Evolutionary conservation across 2,888 invertebrate species (phyloP).

Genomic region (Hoplodrina blanda): DNA sequence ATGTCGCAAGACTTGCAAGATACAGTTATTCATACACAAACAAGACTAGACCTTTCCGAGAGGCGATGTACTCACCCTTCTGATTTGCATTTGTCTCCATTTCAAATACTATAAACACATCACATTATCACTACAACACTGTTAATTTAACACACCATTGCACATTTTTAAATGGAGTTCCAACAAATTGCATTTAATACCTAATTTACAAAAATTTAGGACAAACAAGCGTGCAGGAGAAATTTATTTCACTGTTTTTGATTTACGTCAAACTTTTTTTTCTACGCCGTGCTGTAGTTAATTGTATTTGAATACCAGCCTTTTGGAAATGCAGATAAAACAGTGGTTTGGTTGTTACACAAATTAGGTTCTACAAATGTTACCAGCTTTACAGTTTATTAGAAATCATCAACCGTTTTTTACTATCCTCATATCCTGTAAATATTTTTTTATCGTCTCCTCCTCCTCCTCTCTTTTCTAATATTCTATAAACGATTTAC

Average conservation of each 20-base stretch:
- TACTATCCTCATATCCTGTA: too few relatives aligned
- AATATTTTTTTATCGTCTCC: too few relatives aligned
- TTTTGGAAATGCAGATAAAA: conserved; percentile 23
- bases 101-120: conserved; percentile 77
- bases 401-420: too few relatives aligned
- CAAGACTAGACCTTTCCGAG: conserved; percentile 75
- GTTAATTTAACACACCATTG: conserved; percentile 55
- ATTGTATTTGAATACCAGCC: conserved; percentile 36
- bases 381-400: too few relatives aligned
- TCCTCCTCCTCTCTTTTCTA: too few relatives aligned
- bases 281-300: conserved; percentile 21
- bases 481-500: too few relatives aligned
- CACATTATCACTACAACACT: conserved; percentile 83
- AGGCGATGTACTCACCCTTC: conserved; percentile 83
- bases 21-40: conserved; percentile 89
- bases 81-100: conserved; percentile 88
- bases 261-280: conserved; percentile 69
- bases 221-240: conserved; percentile 74
- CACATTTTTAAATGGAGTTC: conserved; percentile 62
- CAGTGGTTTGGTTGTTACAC: too few relatives aligned
- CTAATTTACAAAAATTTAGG: conserved; percentile 71
- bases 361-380: too few relatives aligned
- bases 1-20: conserved; percentile 79
- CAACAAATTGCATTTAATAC: conserved; percentile 54
- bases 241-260: conserved; percentile 72